Base-by-base conservation (phyloP, 1,140 invertebrate genomes). In the Philotrypesis tridentata region DNA sequence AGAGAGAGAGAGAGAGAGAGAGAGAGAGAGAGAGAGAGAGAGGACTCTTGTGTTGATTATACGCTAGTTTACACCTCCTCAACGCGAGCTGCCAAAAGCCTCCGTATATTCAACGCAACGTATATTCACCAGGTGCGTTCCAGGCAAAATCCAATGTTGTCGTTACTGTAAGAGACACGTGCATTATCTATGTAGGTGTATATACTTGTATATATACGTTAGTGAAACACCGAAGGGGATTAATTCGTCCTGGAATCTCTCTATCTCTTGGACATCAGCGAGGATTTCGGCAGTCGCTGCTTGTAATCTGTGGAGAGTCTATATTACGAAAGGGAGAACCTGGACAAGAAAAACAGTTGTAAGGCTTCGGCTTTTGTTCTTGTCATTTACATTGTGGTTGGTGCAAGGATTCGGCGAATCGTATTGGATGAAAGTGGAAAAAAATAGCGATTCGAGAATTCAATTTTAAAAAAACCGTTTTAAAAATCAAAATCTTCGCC, bases 1-100 rank as follows among this genome's bases (percentile, higher is more conserved):
- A n/a, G n/a, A n/a, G n/a, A n/a, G n/a, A n/a, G n/a, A 17, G n/a
- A 23, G 63, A 55, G 61, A 17, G 31, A 55, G 48, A 55, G 17
- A 55, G 48, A 55, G 48, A 55, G 48, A 55, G 48, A 55, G 48
- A 55, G 48, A 55, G 48, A 55, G 68, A 33, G 68, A 79, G 83
- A 86, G 83, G 74, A 85, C 84, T 85, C 85, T 85, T 82, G 83
- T 89, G 88, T 89, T 89, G 88, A 89, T 89, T 88, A 88, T 88
- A 86, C 86, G 84, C 79, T 83, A 85, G 85, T 87, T 88, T 86
- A 85, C 87, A 87, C 85, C 87, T n/a, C 87, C 77, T 25, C 61
- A 37, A 37, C 48, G 2, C 48, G 21, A 14, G 48, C 48, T 14
- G 48, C 21, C 48, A 55, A 55, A 55, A 55, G 48, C 14, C 25